A percentile compares a stretch with the other conserved stretches of the same genome.
phyloP scores from a whole-genome alignment of 1,140 invertebrate species.

The Geopemphigus sp. region DNA sequence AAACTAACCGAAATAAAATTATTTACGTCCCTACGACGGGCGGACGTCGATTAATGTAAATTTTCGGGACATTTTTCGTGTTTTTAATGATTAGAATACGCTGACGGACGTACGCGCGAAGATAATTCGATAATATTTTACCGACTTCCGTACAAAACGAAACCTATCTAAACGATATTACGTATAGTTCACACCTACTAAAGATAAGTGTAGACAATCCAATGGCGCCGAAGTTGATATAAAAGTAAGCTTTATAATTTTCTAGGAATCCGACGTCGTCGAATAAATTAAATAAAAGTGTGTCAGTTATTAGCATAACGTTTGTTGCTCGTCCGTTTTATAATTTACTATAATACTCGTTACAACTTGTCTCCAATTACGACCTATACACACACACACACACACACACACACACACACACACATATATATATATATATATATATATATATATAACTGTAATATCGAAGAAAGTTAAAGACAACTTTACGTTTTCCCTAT shows the following conservation, averaged over 20 bases:
- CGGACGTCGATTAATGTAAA: constrained; percentile 10
- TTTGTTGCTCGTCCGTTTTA: neutral
- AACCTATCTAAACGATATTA: neutral
- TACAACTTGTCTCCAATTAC: too few species aligned
- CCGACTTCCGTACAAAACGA: neutral
- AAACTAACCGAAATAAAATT: neutral
- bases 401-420: too few species aligned
- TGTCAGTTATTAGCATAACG: constrained; percentile 39
- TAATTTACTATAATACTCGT: too few species aligned
- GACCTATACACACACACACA: too few species aligned
- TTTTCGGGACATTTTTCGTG: neutral
- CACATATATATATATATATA: too few species aligned
- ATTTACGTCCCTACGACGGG: constrained; percentile 8
- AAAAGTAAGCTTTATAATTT: constrained; percentile 13
- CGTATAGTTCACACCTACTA: constrained; percentile 30
- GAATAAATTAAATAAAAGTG: constrained; percentile 30
- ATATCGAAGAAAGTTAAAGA: too few species aligned
- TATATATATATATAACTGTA: too few species aligned
- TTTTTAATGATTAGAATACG: constrained; percentile 9
- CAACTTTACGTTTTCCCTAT: too few species aligned
- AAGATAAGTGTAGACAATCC: constrained; percentile 14
- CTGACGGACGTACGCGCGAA: neutral
- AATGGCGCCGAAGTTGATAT: neutral
- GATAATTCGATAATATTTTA: neutral
- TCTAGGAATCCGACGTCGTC: neutral